Conservation (phyloP, 2,888 invertebrate species). For the Entomobrya multifasciata region DNA sequence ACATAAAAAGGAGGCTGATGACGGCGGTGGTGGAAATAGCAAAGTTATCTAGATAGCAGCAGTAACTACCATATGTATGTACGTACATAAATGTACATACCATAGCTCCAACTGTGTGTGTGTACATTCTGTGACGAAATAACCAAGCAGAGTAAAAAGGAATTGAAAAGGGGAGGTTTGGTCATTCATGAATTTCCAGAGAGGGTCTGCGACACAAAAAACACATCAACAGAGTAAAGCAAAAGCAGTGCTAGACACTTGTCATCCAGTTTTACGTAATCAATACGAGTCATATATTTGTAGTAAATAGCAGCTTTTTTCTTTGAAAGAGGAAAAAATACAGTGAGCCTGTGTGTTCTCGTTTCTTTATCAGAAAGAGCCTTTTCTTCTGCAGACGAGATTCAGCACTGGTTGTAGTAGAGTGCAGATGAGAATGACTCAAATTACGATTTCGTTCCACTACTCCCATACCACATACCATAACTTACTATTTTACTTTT, state of each 20-base stretch:
- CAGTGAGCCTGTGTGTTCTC: slow-evolving; percentile 1
- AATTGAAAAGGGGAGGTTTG: slow-evolving; percentile 63
- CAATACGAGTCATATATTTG: slow-evolving; percentile 53
- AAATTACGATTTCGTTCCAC: slow-evolving; percentile 65
- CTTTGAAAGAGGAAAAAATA: not conserved
- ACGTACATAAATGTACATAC: too few relatives aligned
- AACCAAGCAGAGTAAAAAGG: not conserved
- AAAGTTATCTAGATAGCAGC: slow-evolving; percentile 35
- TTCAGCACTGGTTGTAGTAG: not conserved
- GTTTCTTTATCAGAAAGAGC: slow-evolving; percentile 18
- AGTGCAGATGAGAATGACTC: slow-evolving; percentile 50
- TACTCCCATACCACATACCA: slow-evolving; percentile 51
- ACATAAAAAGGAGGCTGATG: slow-evolving; percentile 30
- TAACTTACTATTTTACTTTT: slow-evolving; percentile 32
- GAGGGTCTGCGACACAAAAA: slow-evolving; percentile 24
- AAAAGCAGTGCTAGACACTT: slow-evolving; percentile 53
- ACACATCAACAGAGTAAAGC: not conserved
- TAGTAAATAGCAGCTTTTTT: slow-evolving; percentile 56
- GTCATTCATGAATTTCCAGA: slow-evolving; percentile 68
- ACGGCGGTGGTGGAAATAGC: slow-evolving; percentile 6
- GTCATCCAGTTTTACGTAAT: slow-evolving; percentile 67
- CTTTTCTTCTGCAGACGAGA: slow-evolving; percentile 1
- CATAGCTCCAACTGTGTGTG: not conserved
- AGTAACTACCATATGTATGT: not conserved
- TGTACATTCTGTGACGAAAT: not conserved